Evolutionary conservation across 2,888 invertebrate genomes (phyloP), one percentile per base, ranked within the genome.

Genomic region (Meteorus colon): DNA sequence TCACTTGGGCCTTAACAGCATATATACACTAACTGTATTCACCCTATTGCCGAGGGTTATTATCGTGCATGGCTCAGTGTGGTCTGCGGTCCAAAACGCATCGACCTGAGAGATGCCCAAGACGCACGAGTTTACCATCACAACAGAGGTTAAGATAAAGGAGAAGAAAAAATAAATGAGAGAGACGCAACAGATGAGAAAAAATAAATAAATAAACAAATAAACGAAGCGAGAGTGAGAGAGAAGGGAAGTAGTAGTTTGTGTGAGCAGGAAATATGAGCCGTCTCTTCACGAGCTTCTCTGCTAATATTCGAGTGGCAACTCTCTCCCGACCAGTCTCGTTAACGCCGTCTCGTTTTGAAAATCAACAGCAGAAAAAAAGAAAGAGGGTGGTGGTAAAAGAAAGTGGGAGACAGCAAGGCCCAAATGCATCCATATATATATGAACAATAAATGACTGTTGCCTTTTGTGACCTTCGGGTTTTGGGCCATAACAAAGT

Each of bases 11-110:
- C 79, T 77, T 80, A 41, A 63, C 59, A 66, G 84, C 84, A 84
- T 84, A 82, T 84, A 80, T 82, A 74, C 81, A 81, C 83, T 83
- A 83, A 88, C 86, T 86, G 84, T 86, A 86, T 86, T 86, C 87
- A 87, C 87, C 87, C 87, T 87, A 83, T 55, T 55, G 55, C 81
- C 82, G 78, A 82, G 84, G 86, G 86, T 88, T 87, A 87, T 88
- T 88, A 87, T 85, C 82, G 84, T 85, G 82, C 86, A 85, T 82
- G 85, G 83, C 82, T 81, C 84, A 82, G 86, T 88, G 88, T 87
- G 88, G 87, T 87, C 87, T 88, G 88, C 86, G 87, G 87, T 88
- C 84, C 85, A 82, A 34, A 84, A 84, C 81, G 84, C 85, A 83
- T 59, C 62, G 71, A 72, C 78, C 73, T 59, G 70, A 73, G 82